Evolutionary conservation across 1,140 invertebrate genomes (phyloP).

Genomic region (Marisa cornuarietis): DNA sequence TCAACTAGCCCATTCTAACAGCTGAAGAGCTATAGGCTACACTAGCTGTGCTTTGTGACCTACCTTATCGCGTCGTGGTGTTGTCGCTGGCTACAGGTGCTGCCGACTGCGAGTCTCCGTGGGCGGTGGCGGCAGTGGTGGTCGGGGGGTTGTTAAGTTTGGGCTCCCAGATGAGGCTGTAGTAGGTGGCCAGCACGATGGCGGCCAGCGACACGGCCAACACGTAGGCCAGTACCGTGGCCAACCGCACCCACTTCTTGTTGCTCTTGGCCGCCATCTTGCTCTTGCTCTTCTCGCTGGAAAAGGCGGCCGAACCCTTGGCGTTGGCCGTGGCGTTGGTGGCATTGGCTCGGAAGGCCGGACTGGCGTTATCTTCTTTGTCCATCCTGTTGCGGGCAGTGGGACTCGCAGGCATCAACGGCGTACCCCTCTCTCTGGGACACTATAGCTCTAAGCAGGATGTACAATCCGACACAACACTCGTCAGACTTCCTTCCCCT

Average conservation of each 20-base stretch:
- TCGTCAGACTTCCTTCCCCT: too few species aligned
- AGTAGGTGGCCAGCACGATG: constrained; percentile 93
- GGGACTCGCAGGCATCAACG: constrained; percentile 15
- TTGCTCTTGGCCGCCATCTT: constrained; percentile 66
- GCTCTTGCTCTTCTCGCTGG: constrained; percentile 50
- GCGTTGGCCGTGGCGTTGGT: constrained; percentile 26
- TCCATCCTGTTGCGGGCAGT: constrained; percentile 40
- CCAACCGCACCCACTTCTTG: constrained; percentile 78
- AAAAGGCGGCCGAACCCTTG: constrained; percentile 46
- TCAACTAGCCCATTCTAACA: too few species aligned
- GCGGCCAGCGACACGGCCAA: constrained; percentile 94
- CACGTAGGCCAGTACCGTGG: constrained; percentile 94
- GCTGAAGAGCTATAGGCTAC: too few species aligned
- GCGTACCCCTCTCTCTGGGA: too few species aligned
- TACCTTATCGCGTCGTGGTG: background rate
- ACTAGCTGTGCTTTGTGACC: too few species aligned
- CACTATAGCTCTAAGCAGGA: too few species aligned
- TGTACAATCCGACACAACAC: too few species aligned
- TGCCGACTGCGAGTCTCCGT: background rate
- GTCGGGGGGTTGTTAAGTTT: constrained; percentile 62
- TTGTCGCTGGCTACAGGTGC: background rate
- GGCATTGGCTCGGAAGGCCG: constrained; percentile 39
- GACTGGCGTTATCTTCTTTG: constrained; percentile 47
- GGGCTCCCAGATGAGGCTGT: constrained; percentile 95
- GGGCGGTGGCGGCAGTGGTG: constrained; percentile 10